Conservation (phyloP, 2,888 invertebrate species). For the Hoplodrina ambigua region DNA sequence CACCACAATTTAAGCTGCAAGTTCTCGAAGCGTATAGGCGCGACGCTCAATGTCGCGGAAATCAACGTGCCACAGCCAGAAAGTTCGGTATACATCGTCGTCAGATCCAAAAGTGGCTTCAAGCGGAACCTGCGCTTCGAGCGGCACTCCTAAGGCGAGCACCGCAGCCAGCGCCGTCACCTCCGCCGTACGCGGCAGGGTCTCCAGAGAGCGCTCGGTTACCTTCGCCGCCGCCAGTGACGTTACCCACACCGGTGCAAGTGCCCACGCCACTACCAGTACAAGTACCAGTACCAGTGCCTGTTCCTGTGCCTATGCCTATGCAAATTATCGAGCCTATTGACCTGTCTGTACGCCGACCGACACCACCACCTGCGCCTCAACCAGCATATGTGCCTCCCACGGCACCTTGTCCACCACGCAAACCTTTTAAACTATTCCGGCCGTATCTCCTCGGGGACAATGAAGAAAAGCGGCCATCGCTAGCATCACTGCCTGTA, state of each 20-base stretch:
- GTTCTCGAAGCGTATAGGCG: slow-evolving; percentile 96
- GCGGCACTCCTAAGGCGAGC: slow-evolving; percentile 91
- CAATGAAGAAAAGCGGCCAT: slow-evolving; percentile 85
- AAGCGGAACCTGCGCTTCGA: slow-evolving; percentile 95
- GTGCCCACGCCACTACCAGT: slow-evolving; percentile 68
- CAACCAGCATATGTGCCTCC: slow-evolving; percentile 72
- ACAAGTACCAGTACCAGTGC: slow-evolving; percentile 70
- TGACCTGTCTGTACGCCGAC: slow-evolving; percentile 81
- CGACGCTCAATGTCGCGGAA: slow-evolving; percentile 96
- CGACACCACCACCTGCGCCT: slow-evolving; percentile 80
- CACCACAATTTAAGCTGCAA: slow-evolving; percentile 96
- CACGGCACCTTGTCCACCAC: slow-evolving; percentile 78
- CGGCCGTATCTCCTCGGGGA: slow-evolving; percentile 94
- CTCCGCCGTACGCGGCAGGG: slow-evolving; percentile 84
- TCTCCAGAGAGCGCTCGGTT: slow-evolving; percentile 86
- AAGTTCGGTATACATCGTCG: slow-evolving; percentile 97
- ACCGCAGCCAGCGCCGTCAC: slow-evolving; percentile 87
- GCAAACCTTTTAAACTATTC: slow-evolving; percentile 93
- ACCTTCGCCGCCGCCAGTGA: slow-evolving; percentile 82
- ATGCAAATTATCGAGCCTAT: slow-evolving; percentile 79
- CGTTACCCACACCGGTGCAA: slow-evolving; percentile 70
- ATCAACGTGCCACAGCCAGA: slow-evolving; percentile 96
- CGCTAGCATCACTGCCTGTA: slow-evolving; percentile 81
- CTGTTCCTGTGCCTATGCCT: slow-evolving; percentile 69
- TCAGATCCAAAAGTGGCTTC: slow-evolving; percentile 98